Base-by-base conservation (phyloP, 1,140 invertebrate genomes). In the Hylaeus volcanicus region DNA sequence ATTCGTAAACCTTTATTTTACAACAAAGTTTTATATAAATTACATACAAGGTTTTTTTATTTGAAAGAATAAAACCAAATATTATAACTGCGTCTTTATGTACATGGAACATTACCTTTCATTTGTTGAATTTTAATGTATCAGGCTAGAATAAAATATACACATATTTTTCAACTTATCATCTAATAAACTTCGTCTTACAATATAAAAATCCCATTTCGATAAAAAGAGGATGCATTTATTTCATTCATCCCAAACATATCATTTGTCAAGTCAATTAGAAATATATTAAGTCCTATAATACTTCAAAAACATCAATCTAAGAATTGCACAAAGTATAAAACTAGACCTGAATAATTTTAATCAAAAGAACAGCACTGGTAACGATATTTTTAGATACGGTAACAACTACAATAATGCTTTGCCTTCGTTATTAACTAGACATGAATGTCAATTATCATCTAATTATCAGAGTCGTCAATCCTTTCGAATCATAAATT, bases 401-500 rank as follows among this genome's bases (percentile, higher is more conserved):
- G 37, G 45, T 51, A 9, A 41, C 15, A 9, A 41, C 26, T 69
- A 53, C 26, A 55, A 55, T 26, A 11, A 45, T 39, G 9, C 4
- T 63, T 37, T 11, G 8, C 26, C 8, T 43, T 5, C 9, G 14
- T 41, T 45, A 51, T 4, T 55, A 51, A 56, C 6, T 37, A 1
- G 1, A 69, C 26, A 58, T 56, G 12, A 55, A 9, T n/a, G 1
- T 51, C n/a, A 45, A 26, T 26, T 43, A 14, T 56, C n/a, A 58
- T 61, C 41, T 9, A 37, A 69, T 1, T 2, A 58, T 48, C 6
- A 53, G 77, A 64, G 45, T 73, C 43, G 26, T 75, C 11, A 71
- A 8, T 58, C 39, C 51, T 15, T n/a, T 39, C 41, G 14, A 61
- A 89, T 15, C 6, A 48, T 81, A 5, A 88, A 48, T 72, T 60